These are phyloP conservation scores for Epinotia demarniana DNA, from an alignment of 2,888 invertebrate species.

Conservation along the genomic window DNA sequence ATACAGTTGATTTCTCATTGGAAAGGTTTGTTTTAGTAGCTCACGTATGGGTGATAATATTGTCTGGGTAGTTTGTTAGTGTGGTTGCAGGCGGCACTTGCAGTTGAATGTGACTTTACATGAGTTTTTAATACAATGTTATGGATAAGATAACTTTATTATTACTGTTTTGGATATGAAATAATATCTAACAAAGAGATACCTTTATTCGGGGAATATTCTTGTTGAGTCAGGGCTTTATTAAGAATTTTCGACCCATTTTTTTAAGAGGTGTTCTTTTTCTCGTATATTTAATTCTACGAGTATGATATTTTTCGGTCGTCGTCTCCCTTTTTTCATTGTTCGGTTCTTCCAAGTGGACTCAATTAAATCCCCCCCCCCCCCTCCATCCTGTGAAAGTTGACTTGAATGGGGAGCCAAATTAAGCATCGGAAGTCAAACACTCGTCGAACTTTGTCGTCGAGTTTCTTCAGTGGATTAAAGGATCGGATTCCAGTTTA, in stretches of 20 bases:
- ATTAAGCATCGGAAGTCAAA: constrained; percentile 9
- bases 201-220: background rate
- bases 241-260: background rate
- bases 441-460: background rate
- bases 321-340: too few relatives aligned
- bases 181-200: background rate
- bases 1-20: constrained; percentile 9
- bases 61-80: constrained; percentile 35
- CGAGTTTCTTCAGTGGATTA: background rate
- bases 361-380: background rate
- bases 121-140: constrained; percentile 18
- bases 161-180: constrained; percentile 1
- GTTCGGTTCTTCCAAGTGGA: background rate
- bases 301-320: too few relatives aligned
- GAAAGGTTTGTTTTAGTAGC: constrained; percentile 2
- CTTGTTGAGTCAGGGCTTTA: background rate
- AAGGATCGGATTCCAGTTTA: background rate
- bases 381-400: background rate
- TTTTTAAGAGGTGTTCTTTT: too few relatives aligned
- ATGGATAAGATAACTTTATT: background rate
- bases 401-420: background rate
- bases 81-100: constrained; percentile 1
- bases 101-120: constrained; percentile 13
- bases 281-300: too few relatives aligned
- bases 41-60: constrained; percentile 34